Base-by-base conservation (phyloP, 2,888 invertebrate species). In the Drosophila rubida region DNA sequence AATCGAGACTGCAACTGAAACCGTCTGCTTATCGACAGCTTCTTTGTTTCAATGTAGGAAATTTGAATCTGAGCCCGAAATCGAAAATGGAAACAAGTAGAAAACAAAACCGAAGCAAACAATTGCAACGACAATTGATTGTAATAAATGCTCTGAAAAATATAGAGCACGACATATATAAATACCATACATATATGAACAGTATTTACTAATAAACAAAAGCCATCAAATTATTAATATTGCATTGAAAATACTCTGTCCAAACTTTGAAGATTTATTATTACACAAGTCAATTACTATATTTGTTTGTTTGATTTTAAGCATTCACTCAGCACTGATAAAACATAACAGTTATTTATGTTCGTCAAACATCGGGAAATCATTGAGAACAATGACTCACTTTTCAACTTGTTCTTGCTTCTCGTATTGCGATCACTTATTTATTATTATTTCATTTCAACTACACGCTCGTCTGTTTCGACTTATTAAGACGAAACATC, bases 1-100 rank as follows among this genome's bases (percentile, higher is more conserved):
- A 41, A 16, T 41, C 9, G 19, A 41, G 11, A 41, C 14, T 37
- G 35, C 13, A 13, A 13, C 13, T 13, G 46, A 55, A 65, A 22
- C 39, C 32, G 8, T 39, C 22, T 5, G 42, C 70, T 73, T 73
- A 73, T 73, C 73, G 57, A 14, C 4, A 2, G 19, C 6, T 16
- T 9, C 70, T 74, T 70, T 70, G 70, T 73, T 66, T 16, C 37
- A 27, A 7, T 51, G 41, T n/a, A 35, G 41, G 62, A 54, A 55
- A 55, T 42, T 50, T 14, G 30, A 64, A 41, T 45, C 51, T 8
- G 8, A 45, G 60, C 37, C 23, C 39, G 35, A 58, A 69, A 23
- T 55, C 59, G 30, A 63, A 50, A 66, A 55, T 22, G 30, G 22
- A 35, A 27, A 32, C 27, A 51, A 46, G 19, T 22, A 49, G 22